Evolutionary conservation across 1,140 invertebrate genomes (phyloP).

Genomic region (Diploscapter pachys): DNA sequence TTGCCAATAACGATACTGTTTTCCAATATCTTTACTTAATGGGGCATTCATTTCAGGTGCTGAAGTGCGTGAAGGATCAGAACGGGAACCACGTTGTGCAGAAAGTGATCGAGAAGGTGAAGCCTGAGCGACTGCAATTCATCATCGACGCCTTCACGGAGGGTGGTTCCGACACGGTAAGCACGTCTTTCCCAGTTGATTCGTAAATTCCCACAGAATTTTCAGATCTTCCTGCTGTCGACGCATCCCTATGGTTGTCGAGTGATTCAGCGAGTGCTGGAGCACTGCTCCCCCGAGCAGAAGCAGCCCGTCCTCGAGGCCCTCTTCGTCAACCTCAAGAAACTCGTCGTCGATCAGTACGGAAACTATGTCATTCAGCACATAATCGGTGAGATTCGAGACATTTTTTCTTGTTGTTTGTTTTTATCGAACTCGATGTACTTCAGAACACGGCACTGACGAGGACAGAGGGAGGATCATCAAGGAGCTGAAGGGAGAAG

Average conservation of each 20-base stretch:
- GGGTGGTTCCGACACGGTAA: too few relatives aligned
- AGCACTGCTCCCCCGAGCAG: slow-evolving; percentile 94
- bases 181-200: too few relatives aligned
- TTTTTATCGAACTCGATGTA: too few relatives aligned
- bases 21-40: too few relatives aligned
- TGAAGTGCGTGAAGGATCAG: slow-evolving; percentile 66
- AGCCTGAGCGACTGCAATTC: slow-evolving; percentile 89
- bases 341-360: slow-evolving; percentile 92
- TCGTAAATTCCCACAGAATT: background rate
- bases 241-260: slow-evolving; percentile 98
- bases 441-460: slow-evolving; percentile 70
- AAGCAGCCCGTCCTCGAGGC: slow-evolving; percentile 89
- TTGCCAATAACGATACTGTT: too few relatives aligned
- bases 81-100: slow-evolving; percentile 69
- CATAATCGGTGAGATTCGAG: slow-evolving; percentile 66
- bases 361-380: slow-evolving; percentile 91
- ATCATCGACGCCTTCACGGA: slow-evolving; percentile 94
- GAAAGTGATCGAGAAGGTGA: slow-evolving; percentile 87
- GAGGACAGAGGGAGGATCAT: slow-evolving; percentile 95
- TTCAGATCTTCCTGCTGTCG: slow-evolving; percentile 82
- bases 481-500: slow-evolving; percentile 70
- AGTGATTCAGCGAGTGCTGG: slow-evolving; percentile 96
- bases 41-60: slow-evolving; percentile 60
- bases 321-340: slow-evolving; percentile 88
- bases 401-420: too few relatives aligned